Evolutionary conservation across 2,113 vertebrate genomes (phyloP).

Genomic region (Equus przewalskii): DNA sequence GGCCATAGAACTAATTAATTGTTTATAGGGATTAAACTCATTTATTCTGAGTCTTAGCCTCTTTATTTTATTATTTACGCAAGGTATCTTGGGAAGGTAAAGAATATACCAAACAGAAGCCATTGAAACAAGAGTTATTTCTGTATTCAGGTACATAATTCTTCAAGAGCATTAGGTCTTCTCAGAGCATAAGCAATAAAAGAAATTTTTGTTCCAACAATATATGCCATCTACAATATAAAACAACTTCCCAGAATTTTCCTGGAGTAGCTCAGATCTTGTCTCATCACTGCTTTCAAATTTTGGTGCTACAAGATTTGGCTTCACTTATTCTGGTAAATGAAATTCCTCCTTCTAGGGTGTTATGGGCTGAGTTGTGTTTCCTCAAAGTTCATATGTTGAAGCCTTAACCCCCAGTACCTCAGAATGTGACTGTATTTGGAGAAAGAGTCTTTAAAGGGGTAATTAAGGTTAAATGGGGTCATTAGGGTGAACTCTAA

Average conservation of each 20-base stretch:
- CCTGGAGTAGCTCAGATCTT: neutral
- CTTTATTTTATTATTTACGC: slow-evolving; percentile 1
- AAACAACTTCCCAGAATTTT: neutral
- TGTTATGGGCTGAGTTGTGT: neutral
- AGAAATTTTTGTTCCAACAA: neutral
- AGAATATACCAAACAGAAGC: neutral
- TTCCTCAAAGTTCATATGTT: neutral
- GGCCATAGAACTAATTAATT: neutral
- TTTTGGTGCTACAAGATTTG: neutral
- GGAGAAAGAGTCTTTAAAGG: neutral
- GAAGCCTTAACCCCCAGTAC: neutral
- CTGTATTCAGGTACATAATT: neutral
- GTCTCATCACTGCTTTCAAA: neutral
- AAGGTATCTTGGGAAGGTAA: neutral
- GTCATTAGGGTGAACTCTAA: neutral
- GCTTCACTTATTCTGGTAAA: neutral
- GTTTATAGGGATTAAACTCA: neutral
- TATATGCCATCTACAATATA: neutral
- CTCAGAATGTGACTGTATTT: neutral
- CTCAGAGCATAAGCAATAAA: neutral
- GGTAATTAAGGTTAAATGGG: neutral
- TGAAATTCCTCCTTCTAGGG: neutral
- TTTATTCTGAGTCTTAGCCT: neutral
- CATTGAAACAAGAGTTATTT: neutral
- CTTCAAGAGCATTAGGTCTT: neutral